Conservation (phyloP, 2,888 invertebrate species). For the Eustalomyia histrio region DNA sequence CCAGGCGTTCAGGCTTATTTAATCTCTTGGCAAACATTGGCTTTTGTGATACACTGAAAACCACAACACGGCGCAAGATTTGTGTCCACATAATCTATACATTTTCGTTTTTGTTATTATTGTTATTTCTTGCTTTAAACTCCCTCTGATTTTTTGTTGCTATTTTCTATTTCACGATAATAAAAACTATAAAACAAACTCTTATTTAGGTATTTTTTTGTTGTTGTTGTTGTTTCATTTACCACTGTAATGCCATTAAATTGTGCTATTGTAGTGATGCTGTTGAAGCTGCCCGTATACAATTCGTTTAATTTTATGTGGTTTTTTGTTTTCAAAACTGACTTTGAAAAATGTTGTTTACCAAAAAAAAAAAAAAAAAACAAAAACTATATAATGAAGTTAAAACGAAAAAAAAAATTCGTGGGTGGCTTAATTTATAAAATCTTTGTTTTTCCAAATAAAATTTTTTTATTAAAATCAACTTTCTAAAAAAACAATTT, state of each 20-base stretch:
- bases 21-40: conserved; percentile 60
- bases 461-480: no score
- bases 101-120: conserved; percentile 8
- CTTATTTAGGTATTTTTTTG: conserved; percentile 26
- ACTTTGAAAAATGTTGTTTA: conserved; percentile 38
- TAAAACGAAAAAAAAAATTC: conserved; percentile 11
- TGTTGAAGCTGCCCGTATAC: conserved; percentile 4
- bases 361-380: background rate
- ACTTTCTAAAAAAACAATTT: no score
- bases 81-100: conserved; percentile 51
- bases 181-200: conserved; percentile 40
- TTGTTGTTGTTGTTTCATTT: conserved; percentile 1
- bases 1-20: conserved; percentile 60
- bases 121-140: conserved; percentile 53
- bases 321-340: conserved; percentile 34
- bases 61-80: conserved; percentile 56
- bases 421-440: no score
- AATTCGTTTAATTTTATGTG: conserved; percentile 37
- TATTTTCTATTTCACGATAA: conserved; percentile 23
- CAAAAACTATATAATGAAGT: background rate
- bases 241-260: conserved; percentile 20
- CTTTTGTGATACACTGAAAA: conserved; percentile 42
- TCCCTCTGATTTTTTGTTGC: background rate
- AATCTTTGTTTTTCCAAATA: no score
- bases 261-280: conserved; percentile 21